These are phyloP conservation scores for Lucilia cuprina DNA, from an alignment of 1,140 invertebrate genomes.

Conservation along the genomic window DNA sequence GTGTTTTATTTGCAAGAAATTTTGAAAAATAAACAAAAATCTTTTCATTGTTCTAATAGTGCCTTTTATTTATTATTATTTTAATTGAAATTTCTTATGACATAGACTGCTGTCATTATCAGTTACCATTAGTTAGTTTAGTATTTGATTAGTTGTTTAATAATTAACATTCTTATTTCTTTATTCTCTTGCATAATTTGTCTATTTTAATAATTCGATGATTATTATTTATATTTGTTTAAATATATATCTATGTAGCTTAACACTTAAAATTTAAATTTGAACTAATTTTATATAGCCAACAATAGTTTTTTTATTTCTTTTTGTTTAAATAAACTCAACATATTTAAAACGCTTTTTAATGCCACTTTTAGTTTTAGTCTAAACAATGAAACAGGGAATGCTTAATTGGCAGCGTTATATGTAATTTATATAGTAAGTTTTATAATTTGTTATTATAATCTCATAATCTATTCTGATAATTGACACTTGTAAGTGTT, in stretches of 20 bases:
- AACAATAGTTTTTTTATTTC: neutral
- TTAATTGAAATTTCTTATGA: too few species aligned
- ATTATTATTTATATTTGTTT: neutral
- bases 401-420: neutral
- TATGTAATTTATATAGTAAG: constrained; percentile 1
- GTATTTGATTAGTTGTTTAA: too few species aligned
- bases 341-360: neutral
- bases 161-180: too few species aligned
- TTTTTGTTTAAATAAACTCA: neutral
- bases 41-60: too few species aligned
- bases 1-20: too few species aligned
- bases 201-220: constrained; percentile 26
- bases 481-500: constrained; percentile 35
- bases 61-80: too few species aligned
- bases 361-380: neutral
- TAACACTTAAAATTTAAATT: neutral
- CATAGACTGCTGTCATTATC: too few species aligned
- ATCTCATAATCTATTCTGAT: constrained; percentile 26
- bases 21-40: too few species aligned
- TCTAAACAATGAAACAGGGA: neutral
- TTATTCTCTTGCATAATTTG: neutral
- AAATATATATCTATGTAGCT: neutral
- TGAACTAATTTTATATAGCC: neutral
- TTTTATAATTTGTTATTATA: neutral
- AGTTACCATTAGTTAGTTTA: too few species aligned